Evolutionary conservation across 35 echinoderm and acorn worm genomes (phyloP).

Genomic region (Apostichopus japonicus): DNA sequence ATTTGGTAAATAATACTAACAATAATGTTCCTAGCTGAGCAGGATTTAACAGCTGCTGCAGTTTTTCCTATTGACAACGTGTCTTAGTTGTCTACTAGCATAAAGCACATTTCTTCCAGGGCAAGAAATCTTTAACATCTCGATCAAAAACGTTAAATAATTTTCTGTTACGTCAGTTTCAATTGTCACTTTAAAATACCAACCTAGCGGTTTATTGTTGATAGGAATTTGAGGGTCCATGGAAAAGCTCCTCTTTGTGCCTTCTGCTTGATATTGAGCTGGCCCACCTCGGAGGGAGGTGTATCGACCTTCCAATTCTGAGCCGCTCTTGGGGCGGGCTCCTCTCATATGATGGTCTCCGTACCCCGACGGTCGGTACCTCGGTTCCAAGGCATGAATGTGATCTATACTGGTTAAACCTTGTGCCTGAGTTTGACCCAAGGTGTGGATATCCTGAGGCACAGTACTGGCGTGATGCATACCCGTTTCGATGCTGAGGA

Average conservation of each 20-base stretch:
- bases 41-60: too few relatives aligned
- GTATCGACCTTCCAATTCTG: neutral
- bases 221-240: constrained; percentile 52
- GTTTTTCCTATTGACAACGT: too few relatives aligned
- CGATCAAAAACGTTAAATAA: too few relatives aligned
- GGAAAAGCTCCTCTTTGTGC: constrained; percentile 59
- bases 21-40: too few relatives aligned
- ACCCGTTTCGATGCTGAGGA: neutral
- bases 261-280: neutral
- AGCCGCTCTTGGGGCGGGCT: neutral
- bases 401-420: constrained; percentile 43
- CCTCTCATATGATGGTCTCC: neutral
- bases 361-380: neutral
- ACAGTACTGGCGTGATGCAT: constrained; percentile 67
- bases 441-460: constrained; percentile 59
- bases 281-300: neutral
- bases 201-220: constrained; percentile 19
- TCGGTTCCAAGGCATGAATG: constrained; percentile 10
- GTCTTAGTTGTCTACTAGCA: too few relatives aligned
- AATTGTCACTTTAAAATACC: neutral
- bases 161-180: too few relatives aligned
- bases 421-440: constrained; percentile 39
- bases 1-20: too few relatives aligned
- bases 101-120: too few relatives aligned
- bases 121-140: too few relatives aligned